phyloP scores from a whole-genome alignment of 2,113 vertebrate genomes.

The Dendropsophus ebraccatus region DNA sequence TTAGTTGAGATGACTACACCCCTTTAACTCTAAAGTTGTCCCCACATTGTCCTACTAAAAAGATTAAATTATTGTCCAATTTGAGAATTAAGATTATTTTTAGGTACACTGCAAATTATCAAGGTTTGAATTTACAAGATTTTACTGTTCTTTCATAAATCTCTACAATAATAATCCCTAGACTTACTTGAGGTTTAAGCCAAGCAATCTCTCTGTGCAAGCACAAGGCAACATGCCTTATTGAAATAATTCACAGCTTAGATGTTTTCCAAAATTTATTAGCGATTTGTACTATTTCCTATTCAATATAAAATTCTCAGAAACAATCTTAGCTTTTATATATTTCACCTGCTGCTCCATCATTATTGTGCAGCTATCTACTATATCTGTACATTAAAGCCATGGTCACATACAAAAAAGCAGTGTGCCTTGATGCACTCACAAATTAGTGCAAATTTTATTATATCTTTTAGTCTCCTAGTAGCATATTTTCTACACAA shows the following conservation, averaged over 20 bases:
- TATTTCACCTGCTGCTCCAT: conserved; percentile 26
- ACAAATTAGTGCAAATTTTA: no score
- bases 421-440: no score
- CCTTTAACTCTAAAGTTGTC: no score
- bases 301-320: conserved; percentile 16
- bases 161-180: conserved; percentile 20
- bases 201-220: conserved; percentile 23
- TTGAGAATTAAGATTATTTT: not conserved
- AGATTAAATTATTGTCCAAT: not conserved
- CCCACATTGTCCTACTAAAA: not conserved
- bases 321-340: conserved; percentile 16
- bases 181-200: conserved; percentile 25
- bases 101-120: not conserved
- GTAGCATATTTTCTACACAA: no score
- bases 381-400: not conserved
- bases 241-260: conserved; percentile 21
- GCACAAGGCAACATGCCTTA: conserved; percentile 19
- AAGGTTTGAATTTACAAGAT: not conserved
- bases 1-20: no score
- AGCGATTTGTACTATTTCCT: conserved; percentile 16
- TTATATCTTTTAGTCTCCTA: no score
- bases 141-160: conserved; percentile 12
- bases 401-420: not conserved
- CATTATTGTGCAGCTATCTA: not conserved
- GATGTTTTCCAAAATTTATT: conserved; percentile 27